Percentiles rank a stretch among this genome's conserved stretches.
These are phyloP conservation scores for Perca fluviatilis DNA, from an alignment of 2,113 vertebrate species.

Conservation along the genomic window DNA sequence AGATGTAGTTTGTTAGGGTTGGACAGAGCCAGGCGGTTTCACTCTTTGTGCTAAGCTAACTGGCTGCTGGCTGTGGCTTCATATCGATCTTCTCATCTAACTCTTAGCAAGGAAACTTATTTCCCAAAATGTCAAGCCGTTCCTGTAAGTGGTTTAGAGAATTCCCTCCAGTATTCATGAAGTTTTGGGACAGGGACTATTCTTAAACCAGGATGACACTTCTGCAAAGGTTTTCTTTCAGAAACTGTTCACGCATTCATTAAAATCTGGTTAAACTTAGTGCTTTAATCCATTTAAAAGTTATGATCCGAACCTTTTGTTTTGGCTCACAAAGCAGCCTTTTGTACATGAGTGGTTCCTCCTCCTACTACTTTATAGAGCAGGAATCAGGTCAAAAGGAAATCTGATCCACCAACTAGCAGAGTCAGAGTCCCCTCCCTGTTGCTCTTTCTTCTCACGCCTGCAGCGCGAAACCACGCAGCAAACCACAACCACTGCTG, in stretches of 20 bases:
- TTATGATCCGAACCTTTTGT: neutral
- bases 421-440: constrained; percentile 76
- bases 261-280: neutral
- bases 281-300: neutral
- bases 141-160: neutral
- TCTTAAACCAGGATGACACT: neutral
- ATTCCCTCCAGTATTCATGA: neutral
- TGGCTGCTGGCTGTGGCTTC: neutral
- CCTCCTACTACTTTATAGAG: constrained; percentile 26
- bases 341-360: neutral
- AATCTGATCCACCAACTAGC: constrained; percentile 64
- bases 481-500: constrained; percentile 30
- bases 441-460: constrained; percentile 35
- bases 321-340: constrained; percentile 19
- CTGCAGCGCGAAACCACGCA: constrained; percentile 19
- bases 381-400: constrained; percentile 80
- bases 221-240: too few species aligned
- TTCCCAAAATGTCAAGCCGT: neutral
- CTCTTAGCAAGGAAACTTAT: neutral
- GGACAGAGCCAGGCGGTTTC: neutral
- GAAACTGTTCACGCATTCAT: neutral
- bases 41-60: neutral
- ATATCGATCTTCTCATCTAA: neutral
- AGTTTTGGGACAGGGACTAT: neutral
- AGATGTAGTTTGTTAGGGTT: neutral